These are phyloP conservation scores for Lithodes maja DNA, from an alignment of 2,888 invertebrate genomes.

Conservation along the genomic window DNA sequence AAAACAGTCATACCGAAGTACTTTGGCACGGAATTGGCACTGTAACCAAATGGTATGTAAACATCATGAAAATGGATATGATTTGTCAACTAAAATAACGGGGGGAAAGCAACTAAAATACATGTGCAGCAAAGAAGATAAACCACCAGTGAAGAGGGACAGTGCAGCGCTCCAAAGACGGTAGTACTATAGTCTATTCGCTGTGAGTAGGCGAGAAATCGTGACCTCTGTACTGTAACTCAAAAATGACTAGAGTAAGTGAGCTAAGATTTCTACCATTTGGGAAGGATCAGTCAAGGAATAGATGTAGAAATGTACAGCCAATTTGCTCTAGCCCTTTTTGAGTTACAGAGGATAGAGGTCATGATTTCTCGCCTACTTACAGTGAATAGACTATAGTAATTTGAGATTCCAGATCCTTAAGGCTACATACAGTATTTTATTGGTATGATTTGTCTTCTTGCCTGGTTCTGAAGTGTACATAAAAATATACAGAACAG, in stretches of 20 bases:
- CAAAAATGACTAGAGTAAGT: too few relatives aligned
- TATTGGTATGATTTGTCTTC: constrained; percentile 63
- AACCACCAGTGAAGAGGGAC: constrained; percentile 25
- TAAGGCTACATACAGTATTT: constrained; percentile 57
- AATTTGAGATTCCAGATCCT: constrained; percentile 64
- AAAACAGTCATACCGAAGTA: constrained; percentile 32
- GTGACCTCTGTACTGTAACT: too few relatives aligned
- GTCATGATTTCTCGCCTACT: too few relatives aligned
- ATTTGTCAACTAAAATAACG: constrained; percentile 5
- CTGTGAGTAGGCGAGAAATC: too few relatives aligned
- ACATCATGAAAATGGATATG: neutral
- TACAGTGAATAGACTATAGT: neutral
- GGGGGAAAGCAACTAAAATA: constrained; percentile 19
- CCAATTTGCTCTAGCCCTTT: too few relatives aligned
- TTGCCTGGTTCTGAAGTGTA: constrained; percentile 57
- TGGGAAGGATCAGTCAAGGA: too few relatives aligned
- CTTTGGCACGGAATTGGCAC: constrained; percentile 64
- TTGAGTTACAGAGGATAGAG: too few relatives aligned
- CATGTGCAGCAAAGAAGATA: neutral
- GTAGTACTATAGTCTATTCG: neutral
- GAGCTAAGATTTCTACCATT: too few relatives aligned
- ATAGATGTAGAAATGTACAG: neutral
- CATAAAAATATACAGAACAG: constrained; percentile 66
- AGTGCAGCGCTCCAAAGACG: neutral
- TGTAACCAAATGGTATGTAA: constrained; percentile 50